Base-by-base conservation (phyloP, 2,113 vertebrate genomes). In the Copsychus sechellarum region DNA sequence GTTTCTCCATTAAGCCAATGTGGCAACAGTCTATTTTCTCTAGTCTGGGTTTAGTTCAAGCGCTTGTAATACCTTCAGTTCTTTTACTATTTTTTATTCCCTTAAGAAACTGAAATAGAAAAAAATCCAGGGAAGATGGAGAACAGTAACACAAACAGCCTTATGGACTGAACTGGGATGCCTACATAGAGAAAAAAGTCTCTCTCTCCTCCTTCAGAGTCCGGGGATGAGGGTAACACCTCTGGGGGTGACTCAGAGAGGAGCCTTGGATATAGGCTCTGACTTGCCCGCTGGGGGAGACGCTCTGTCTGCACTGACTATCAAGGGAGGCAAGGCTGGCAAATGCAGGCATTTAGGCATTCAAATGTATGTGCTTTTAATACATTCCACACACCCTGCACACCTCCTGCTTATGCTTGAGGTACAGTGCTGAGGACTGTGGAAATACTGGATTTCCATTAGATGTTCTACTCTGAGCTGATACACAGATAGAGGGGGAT, bases 231-330 rank as follows among this genome's bases (percentile, higher is more conserved):
- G 36, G 51, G 76, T n/a, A 77, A 34, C 80, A 92, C 51, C 54
- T 80, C 50, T 26, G 16, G 23, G 50, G 71, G n/a, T 96, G 96
- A 94, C 92, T 95, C 90, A 95, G 91, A 80, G 54, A 93, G 76
- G 24, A 96, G 60, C 64, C 64, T 58, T 4, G 9, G 83, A 71
- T 71, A 65, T 69, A 54, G 2, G 92, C 60, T 86, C 72, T 70
- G 86, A 95, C 94, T 94, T 93, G 94, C 80, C 94, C 0, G 2
- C 67, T 47, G 76, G 64, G 91, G 69, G 72, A 96, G 94, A 96
- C 69, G 2, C 80, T 93, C 77, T 92, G 92, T 95, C 92, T 96
- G 86, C 86, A 13, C 58, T 25, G 34, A 84, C 69, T 94, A 11
- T 71, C 80, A 88, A 58, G 86, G 76, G 71, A 86, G 31, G 79